Evolutionary conservation across 2,888 invertebrate species (phyloP).

Genomic region (Hirtodrosophila trivittata): DNA sequence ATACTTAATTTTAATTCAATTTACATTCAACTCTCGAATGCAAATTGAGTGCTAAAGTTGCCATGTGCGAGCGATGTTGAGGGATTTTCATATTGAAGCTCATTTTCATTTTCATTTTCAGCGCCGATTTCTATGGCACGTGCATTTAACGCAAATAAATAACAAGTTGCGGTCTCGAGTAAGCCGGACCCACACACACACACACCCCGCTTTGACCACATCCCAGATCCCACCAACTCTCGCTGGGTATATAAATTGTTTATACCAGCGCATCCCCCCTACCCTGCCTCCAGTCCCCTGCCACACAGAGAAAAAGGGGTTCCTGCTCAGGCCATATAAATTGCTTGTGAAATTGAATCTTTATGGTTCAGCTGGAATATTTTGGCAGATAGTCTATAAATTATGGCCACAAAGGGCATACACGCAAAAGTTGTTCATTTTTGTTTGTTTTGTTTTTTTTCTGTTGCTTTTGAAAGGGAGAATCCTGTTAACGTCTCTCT

Average conservation of each 20-base stretch:
- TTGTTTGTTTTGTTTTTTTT: constrained; percentile 28
- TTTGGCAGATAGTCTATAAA: constrained; percentile 80
- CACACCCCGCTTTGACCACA: background rate
- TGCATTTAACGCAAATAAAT: constrained; percentile 68
- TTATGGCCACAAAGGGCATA: constrained; percentile 80
- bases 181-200: constrained; percentile 25
- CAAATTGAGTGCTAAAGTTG: constrained; percentile 39
- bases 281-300: constrained; percentile 32
- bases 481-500: constrained; percentile 14
- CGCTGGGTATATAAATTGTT: constrained; percentile 59
- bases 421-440: constrained; percentile 68
- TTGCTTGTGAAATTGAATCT: constrained; percentile 80
- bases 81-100: constrained; percentile 41
- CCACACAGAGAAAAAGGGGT: constrained; percentile 66
- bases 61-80: background rate
- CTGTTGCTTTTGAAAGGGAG: constrained; percentile 16
- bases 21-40: constrained; percentile 46
- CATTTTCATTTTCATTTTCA: constrained; percentile 38
- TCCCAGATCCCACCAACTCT: constrained; percentile 11
- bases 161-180: constrained; percentile 57
- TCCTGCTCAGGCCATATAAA: constrained; percentile 65
- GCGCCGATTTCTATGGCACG: constrained; percentile 29
- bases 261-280: constrained; percentile 40
- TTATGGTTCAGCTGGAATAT: constrained; percentile 80
- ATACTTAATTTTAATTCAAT: constrained; percentile 72